These are phyloP conservation scores for Copsychus sechellarum DNA, from an alignment of 2,113 vertebrate genomes.

Conservation along the genomic window DNA sequence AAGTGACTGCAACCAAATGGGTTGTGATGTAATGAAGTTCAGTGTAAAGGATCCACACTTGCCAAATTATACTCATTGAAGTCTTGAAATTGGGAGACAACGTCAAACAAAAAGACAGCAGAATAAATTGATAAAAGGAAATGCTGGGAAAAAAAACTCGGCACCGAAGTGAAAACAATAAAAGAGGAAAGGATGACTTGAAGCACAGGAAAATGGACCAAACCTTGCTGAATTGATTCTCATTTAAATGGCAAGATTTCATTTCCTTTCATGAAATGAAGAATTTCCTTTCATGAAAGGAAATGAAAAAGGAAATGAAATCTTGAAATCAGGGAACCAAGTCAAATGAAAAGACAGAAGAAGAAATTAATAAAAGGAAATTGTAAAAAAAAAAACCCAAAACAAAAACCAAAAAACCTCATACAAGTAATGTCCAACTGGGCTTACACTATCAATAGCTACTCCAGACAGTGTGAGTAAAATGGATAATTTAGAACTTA, in stretches of 20 bases:
- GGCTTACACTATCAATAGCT: not conserved
- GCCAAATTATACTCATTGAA: not conserved
- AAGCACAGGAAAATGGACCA: not conserved
- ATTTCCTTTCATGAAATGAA: not conserved
- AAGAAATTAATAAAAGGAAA: not conserved
- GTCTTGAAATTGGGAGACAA: not conserved
- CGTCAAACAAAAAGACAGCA: not conserved
- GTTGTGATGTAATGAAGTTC: not conserved
- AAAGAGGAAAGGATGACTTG: not conserved
- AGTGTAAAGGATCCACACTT: not conserved
- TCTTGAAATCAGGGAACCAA: not conserved
- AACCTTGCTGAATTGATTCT: not conserved
- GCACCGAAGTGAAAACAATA: not conserved
- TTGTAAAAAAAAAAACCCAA: not conserved
- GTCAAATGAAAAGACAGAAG: not conserved
- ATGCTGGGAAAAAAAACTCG: not conserved
- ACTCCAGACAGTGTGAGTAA: not conserved
- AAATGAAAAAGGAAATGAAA: not conserved
- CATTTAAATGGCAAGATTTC: not conserved
- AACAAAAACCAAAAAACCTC: not conserved
- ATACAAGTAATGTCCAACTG: not conserved
- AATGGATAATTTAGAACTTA: not conserved
- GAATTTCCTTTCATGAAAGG: not conserved
- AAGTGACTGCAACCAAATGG: not conserved
- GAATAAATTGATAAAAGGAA: not conserved